Percentiles rank a stretch among this genome's conserved stretches.
These are phyloP conservation scores for Mobula birostris DNA, from an alignment of 2,113 vertebrate genomes.

Conservation along the genomic window DNA sequence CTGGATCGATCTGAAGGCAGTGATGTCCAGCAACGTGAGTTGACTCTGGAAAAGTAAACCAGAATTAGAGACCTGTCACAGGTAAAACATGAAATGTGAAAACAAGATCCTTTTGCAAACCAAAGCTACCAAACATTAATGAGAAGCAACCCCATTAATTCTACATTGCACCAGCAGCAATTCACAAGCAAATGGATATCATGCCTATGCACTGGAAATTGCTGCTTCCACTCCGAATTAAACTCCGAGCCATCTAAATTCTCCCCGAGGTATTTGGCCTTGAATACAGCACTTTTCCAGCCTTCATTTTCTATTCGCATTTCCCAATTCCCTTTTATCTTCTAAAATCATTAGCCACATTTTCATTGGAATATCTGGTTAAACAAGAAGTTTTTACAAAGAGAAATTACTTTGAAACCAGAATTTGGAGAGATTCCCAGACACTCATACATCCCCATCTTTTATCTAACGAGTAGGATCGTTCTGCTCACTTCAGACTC, in stretches of 20 bases:
- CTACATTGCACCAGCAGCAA: not conserved
- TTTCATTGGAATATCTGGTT: not conserved
- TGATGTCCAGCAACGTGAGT: not conserved
- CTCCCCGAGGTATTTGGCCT: not conserved
- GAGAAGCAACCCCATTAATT: not conserved
- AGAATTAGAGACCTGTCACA: not conserved
- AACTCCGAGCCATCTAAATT: not conserved
- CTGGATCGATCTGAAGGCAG: not conserved
- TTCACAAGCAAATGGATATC: not conserved
- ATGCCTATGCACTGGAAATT: not conserved
- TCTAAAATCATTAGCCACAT: not conserved
- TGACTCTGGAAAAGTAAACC: not conserved
- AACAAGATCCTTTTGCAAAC: not conserved
- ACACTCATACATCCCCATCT: too few species aligned
- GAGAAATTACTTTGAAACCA: too few species aligned
- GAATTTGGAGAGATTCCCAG: too few species aligned
- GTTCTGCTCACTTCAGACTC: too few species aligned
- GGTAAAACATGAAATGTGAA: not conserved
- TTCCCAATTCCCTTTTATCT: not conserved
- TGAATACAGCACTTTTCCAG: not conserved
- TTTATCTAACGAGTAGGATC: too few species aligned
- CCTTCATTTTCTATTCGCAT: not conserved
- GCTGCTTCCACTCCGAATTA: not conserved
- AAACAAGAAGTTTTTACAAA: too few species aligned
- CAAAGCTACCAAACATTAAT: not conserved